Percentiles rank a stretch among this genome's conserved stretches.
These are phyloP conservation scores for Melanargia galathea DNA, from an alignment of 2,888 invertebrate genomes.

Conservation along the genomic window DNA sequence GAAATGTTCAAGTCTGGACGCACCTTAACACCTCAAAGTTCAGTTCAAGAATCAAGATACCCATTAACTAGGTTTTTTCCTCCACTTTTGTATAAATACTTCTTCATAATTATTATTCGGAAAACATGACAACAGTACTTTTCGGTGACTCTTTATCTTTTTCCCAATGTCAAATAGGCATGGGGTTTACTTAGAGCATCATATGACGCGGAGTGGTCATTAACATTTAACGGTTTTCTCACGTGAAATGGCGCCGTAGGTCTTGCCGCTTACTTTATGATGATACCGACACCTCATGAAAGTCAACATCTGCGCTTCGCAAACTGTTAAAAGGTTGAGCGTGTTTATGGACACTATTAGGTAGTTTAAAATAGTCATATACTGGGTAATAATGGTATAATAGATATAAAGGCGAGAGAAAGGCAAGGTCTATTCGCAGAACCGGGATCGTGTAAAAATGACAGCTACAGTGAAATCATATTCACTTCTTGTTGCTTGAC, in stretches of 20 bases:
- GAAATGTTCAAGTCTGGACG: too few species aligned
- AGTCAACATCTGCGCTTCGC: slow-evolving; percentile 23
- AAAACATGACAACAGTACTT: neutral
- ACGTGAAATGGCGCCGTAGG: slow-evolving; percentile 19
- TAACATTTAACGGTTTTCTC: slow-evolving; percentile 25
- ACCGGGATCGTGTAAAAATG: too few species aligned
- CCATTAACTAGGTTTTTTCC: too few species aligned
- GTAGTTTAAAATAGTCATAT: slow-evolving; percentile 16
- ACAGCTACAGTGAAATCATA: too few species aligned
- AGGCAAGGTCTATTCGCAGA: too few species aligned
- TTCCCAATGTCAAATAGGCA: slow-evolving; percentile 1
- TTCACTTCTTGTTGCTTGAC: too few species aligned
- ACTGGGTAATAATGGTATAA: too few species aligned
- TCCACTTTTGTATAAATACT: too few species aligned
- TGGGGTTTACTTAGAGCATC: slow-evolving; percentile 1
- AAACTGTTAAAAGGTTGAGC: slow-evolving; percentile 17
- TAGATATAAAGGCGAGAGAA: too few species aligned
- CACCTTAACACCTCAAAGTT: too few species aligned
- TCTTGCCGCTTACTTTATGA: slow-evolving; percentile 23
- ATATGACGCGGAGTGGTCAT: slow-evolving; percentile 16
- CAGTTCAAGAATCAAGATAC: too few species aligned
- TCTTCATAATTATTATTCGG: too few species aligned
- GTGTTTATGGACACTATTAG: slow-evolving; percentile 14
- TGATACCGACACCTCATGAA: slow-evolving; percentile 25
- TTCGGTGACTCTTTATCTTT: neutral